Base-by-base conservation (phyloP, 2,113 vertebrate species). In the Turdus rufiventris region DNA sequence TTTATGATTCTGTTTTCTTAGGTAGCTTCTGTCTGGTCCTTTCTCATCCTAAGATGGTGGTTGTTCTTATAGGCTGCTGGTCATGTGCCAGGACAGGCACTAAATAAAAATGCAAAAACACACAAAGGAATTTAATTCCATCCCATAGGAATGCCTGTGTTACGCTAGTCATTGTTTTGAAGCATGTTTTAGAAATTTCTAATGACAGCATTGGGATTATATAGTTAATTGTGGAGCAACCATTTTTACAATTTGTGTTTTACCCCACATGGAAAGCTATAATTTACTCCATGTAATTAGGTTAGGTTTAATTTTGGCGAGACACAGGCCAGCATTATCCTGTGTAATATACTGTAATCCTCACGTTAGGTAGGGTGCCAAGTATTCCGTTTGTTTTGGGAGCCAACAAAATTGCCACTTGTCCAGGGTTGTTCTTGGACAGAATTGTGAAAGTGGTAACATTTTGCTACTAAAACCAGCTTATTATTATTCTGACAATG, bases 331-430 rank as follows among this genome's bases (percentile, higher is more conserved):
- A 21, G 38, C 82, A 93, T 97, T 96, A 96, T 95, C 90, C 90
- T 4, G 5, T 91, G 90, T 94, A 90, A 95, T 88, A 88, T 94
- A 84, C 94, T 94, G 65, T 95, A 96, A 96, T 96, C 96, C 95
- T 88, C 85, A 73, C 2, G 12, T 88, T 94, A 86, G 72, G 78
- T 85, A 73, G 76, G 16, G 54, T 96, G 96, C 96, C 96, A 97
- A 96, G 72, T 94, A 94, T 90, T 94, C 79, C 19, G 8, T 93
- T 90, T 96, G 88, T 77, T 96, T 96, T 91, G 90, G 92, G 95
- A 97, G 91, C 96, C 96, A 95, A 71, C 93, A 92, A 95, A 96
- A 96, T 88, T 94, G 95, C 96, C 94, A 95, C 94, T 96, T 96
- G 95, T 89, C 89, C 82, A 63, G 90, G 75, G 90, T 86, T 97